Percentiles rank a stretch among this genome's conserved stretches.
Conservation (phyloP, 2,797 vertebrate genomes). For the Pachyuromys duprasi region DNA sequence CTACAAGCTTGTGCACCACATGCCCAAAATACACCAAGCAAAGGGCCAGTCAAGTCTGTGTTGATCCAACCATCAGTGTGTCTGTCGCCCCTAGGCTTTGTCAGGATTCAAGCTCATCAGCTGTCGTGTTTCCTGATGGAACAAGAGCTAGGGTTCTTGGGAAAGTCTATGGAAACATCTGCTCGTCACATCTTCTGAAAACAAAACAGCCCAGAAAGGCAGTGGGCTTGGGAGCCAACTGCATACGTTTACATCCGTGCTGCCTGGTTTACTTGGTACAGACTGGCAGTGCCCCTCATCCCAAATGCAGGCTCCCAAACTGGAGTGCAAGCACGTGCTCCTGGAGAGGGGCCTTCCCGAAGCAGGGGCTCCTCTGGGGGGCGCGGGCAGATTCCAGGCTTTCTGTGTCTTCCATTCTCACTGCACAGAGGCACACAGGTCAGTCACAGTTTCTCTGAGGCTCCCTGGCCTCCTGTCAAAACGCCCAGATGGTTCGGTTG, state of each 20-base stretch:
- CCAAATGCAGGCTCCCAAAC: slow-evolving; percentile 6
- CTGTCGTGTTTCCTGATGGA: slow-evolving; percentile 65
- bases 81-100: not conserved
- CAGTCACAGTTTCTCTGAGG: slow-evolving; percentile 32
- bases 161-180: not conserved
- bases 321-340: not conserved
- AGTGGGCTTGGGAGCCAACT: too few relatives aligned
- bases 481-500: not conserved
- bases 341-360: not conserved
- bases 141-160: slow-evolving; percentile 24
- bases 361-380: slow-evolving; percentile 28
- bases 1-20: not conserved
- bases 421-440: not conserved
- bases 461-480: slow-evolving; percentile 39
- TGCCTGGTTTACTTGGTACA: slow-evolving; percentile 75
- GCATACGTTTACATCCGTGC: not conserved
- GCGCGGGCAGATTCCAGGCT: not conserved
- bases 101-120: slow-evolving; percentile 49
- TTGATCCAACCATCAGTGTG: not conserved
- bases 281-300: slow-evolving; percentile 73
- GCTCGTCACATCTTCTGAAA: slow-evolving; percentile 65
- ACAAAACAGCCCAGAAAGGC: not conserved
- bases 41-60: not conserved
- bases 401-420: not conserved
- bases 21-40: not conserved